Evolutionary conservation across 2,797 vertebrate genomes (phyloP).

Genomic region (Austrolebias charrua): DNA sequence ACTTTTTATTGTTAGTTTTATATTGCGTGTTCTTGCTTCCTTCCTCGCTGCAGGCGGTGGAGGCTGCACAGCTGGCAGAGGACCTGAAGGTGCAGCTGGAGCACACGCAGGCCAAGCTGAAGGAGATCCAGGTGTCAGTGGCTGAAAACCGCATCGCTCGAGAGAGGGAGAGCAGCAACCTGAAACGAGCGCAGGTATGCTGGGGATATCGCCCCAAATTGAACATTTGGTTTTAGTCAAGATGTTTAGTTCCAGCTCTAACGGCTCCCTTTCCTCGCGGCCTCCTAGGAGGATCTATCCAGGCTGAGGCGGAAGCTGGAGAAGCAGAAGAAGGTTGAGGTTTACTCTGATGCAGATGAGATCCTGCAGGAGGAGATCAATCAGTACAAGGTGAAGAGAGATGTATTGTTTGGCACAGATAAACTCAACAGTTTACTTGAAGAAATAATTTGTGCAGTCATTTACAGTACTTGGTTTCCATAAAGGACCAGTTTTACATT

Average conservation of each 20-base stretch:
- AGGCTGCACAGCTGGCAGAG: slow-evolving; percentile 90
- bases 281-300: slow-evolving; percentile 89
- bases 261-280: background rate
- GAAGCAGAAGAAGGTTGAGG: slow-evolving; percentile 95
- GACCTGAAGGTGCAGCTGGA: slow-evolving; percentile 93
- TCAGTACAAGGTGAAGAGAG: slow-evolving; percentile 87
- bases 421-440: too few species aligned
- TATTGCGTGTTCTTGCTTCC: slow-evolving; percentile 52
- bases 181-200: slow-evolving; percentile 89
- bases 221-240: background rate
- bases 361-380: slow-evolving; percentile 96
- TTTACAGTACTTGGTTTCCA: too few species aligned
- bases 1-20: slow-evolving; percentile 47
- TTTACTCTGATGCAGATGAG: slow-evolving; percentile 93
- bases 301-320: slow-evolving; percentile 90
- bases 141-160: slow-evolving; percentile 90
- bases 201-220: background rate
- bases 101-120: slow-evolving; percentile 88
- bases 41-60: slow-evolving; percentile 83
- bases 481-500: too few species aligned
- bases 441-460: background rate
- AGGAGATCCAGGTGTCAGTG: slow-evolving; percentile 90
- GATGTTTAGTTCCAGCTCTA: slow-evolving; percentile 1
- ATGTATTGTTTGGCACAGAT: background rate
- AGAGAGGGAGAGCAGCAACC: slow-evolving; percentile 90